Percentiles rank a stretch among this genome's conserved stretches.
phyloP scores from a whole-genome alignment of 2,888 invertebrate genomes.

The Notocelia uddmanniana region DNA sequence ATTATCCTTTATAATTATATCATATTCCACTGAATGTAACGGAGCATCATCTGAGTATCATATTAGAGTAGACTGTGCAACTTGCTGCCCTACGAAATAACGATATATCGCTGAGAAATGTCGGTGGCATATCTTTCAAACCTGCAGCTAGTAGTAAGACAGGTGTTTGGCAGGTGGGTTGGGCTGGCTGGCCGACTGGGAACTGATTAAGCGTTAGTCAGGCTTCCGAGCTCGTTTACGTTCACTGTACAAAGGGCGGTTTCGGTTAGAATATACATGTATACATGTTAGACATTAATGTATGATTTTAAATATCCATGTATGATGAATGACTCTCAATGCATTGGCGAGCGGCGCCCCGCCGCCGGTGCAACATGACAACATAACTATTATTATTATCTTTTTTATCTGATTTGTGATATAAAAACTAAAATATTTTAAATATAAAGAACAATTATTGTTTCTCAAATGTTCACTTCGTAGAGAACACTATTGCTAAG shows the following conservation, averaged over 20 bases:
- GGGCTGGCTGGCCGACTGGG: neutral
- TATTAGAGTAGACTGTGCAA: neutral
- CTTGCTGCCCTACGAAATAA: neutral
- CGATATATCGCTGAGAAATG: no score
- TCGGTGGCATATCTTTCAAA: neutral
- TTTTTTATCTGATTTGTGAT: constrained; percentile 58
- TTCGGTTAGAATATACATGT: constrained; percentile 66
- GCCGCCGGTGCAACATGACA: constrained; percentile 62
- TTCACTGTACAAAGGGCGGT: constrained; percentile 60
- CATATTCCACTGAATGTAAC: neutral
- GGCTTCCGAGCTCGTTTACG: constrained; percentile 33
- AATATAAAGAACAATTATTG: constrained; percentile 58
- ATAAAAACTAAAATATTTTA: constrained; percentile 53
- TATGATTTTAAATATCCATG: constrained; percentile 48
- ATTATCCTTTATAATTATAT: neutral
- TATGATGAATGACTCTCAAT: constrained; percentile 29
- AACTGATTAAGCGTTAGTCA: constrained; percentile 1
- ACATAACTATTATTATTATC: constrained; percentile 53
- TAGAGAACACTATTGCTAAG: constrained; percentile 47
- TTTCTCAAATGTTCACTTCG: constrained; percentile 53
- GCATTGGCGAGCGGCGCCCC: constrained; percentile 57
- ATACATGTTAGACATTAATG: constrained; percentile 58
- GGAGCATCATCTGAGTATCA: neutral
- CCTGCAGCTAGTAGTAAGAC: neutral
- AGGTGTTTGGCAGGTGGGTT: neutral